Conservation (phyloP, 2,797 vertebrate genomes). For the Eospalax fontanierii region DNA sequence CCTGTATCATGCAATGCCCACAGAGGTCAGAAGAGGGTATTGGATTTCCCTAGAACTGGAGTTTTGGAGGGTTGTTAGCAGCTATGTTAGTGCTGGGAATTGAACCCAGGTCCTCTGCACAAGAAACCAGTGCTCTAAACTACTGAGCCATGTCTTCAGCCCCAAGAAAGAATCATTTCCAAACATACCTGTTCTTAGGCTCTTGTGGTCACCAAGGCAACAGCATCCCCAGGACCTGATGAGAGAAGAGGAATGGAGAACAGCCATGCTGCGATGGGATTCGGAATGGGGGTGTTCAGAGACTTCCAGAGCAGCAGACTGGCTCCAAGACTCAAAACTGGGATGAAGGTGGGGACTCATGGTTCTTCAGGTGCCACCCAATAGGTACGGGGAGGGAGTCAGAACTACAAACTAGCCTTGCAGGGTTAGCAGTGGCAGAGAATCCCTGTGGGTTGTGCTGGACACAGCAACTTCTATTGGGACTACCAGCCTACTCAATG, state of each 20-base stretch:
- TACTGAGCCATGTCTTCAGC: too few relatives aligned
- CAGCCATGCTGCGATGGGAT: slow-evolving; percentile 28
- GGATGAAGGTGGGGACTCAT: background rate
- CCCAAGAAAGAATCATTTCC: background rate
- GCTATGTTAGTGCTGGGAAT: too few relatives aligned
- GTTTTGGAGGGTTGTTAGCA: too few relatives aligned
- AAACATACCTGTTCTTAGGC: slow-evolving; percentile 24
- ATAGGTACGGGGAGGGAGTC: background rate
- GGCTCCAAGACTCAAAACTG: slow-evolving; percentile 29
- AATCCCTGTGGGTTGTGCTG: background rate
- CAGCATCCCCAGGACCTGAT: slow-evolving; percentile 57
- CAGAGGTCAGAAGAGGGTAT: too few relatives aligned
- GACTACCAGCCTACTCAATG: background rate
- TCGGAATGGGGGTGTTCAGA: slow-evolving; percentile 34
- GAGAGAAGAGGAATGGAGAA: slow-evolving; percentile 39
- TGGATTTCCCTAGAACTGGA: too few relatives aligned
- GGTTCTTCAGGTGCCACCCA: slow-evolving; percentile 63
- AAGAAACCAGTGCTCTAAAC: too few relatives aligned
- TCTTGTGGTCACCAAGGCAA: slow-evolving; percentile 39
- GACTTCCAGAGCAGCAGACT: slow-evolving; percentile 19
- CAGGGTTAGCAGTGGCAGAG: background rate
- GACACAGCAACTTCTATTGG: background rate
- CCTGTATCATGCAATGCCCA: too few relatives aligned
- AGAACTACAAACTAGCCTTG: slow-evolving; percentile 31
- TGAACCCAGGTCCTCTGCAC: too few relatives aligned